Evolutionary conservation across 1,140 invertebrate species (phyloP).

Genomic region (Chymomyza costata): DNA sequence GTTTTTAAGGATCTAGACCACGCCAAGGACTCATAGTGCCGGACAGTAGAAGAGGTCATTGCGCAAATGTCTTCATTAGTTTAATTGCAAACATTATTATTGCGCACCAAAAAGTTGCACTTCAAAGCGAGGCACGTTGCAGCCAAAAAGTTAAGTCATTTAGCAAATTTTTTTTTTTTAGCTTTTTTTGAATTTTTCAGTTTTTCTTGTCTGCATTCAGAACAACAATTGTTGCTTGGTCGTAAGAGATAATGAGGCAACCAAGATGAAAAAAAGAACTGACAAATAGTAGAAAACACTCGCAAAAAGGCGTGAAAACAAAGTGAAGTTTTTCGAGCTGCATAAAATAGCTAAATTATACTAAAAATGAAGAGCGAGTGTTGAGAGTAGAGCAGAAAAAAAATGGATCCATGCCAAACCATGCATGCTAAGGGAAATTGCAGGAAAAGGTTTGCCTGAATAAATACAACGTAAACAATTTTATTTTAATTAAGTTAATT

Average conservation of each 20-base stretch:
- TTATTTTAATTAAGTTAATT: conserved; percentile 14
- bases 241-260: conserved; percentile 58
- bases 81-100: conserved; percentile 68
- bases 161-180: conserved; percentile 31
- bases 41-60: conserved; percentile 7
- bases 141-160: conserved; percentile 36
- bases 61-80: conserved; percentile 64
- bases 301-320: conserved; percentile 51
- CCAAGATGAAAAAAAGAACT: conserved; percentile 17
- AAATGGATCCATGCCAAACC: conserved; percentile 46
- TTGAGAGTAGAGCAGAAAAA: no score
- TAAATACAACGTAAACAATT: conserved; percentile 26
- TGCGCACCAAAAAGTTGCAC: conserved; percentile 38
- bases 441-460: no score
- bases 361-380: conserved; percentile 20
- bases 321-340: conserved; percentile 33
- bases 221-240: conserved; percentile 44
- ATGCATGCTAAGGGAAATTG: conserved; percentile 38
- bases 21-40: conserved; percentile 3
- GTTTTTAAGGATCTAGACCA: no score
- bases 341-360: conserved; percentile 65
- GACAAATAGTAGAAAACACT: no score
- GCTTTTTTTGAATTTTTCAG: no score
- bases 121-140: conserved; percentile 11
- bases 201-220: conserved; percentile 22